Evolutionary conservation across 2,797 vertebrate genomes (phyloP), one percentile per base, ranked within the genome.

Genomic region (Cebuella pygmaea): DNA sequence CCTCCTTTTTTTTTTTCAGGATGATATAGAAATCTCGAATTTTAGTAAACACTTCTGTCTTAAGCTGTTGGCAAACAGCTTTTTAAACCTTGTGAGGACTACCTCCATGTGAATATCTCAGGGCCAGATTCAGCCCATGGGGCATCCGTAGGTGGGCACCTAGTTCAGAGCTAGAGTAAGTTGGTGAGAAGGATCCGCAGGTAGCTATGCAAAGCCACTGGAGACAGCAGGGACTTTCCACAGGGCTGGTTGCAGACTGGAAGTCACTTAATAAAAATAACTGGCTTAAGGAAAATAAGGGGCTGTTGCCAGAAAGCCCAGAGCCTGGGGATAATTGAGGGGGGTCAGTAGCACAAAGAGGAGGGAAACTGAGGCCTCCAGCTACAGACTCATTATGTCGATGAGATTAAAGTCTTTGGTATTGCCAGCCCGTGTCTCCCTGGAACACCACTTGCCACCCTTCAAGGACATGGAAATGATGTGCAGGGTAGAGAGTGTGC

Each of bases 231-330:
- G 93, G 92, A 92, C 91, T 52, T 94, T 95, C 93, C 94, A 0
- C 91, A 84, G 70, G 91, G 67, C 93, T 92, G 81, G 5, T 27
- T 91, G 72, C 4, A 79, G 94, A 44, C 82, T 48, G 86, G n/a
- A 98, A 97, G 2, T 95, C 59, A 91, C 96, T 93, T 46, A 78
- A 64, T 67, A 76, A 61, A 89, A 97, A 33, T 79, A 92, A 41
- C 75, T 27, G 33, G 79, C 74, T 79, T 41, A 86, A 72, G 82
- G 44, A 19, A 91, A 96, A 80, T 20, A 93, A 80, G 22, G 55
- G 8, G 70, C 89, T 78, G 19, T 82, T 74, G 36, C 11, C 12
- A 3, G 26, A n/a, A 55, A 79, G 2, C 67, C 70, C 26, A 5
- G 86, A 55, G 64, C 13, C 26, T 9, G 59, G 2, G 36, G 67